Evolutionary conservation across 2,113 vertebrate genomes (phyloP).

Genomic region (Gyps fulvus): DNA sequence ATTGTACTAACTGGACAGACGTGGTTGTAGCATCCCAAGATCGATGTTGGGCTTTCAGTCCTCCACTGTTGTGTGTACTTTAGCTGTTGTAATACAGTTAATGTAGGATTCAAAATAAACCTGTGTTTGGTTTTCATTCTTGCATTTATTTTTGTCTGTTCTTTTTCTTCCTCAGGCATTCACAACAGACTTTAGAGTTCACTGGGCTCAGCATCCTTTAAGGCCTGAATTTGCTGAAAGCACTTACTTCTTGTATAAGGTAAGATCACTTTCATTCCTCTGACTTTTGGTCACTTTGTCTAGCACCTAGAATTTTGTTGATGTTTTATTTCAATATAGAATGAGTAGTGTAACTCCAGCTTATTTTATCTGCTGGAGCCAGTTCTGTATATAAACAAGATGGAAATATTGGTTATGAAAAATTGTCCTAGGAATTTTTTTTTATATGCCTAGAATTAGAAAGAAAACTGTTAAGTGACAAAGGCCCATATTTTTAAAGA

Average conservation of each 20-base stretch:
- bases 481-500: not conserved
- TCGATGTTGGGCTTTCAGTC: not conserved
- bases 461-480: not conserved
- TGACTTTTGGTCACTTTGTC: not conserved
- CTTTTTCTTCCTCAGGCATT: slow-evolving; percentile 82
- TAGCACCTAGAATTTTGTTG: not conserved
- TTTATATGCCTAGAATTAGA: not conserved
- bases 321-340: not conserved
- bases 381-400: not conserved
- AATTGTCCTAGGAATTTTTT: not conserved
- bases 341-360: not conserved
- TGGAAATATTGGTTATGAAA: not conserved
- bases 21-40: not conserved
- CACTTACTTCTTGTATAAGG: slow-evolving; percentile 98
- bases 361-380: not conserved
- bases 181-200: slow-evolving; percentile 97
- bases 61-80: not conserved
- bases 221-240: slow-evolving; percentile 98
- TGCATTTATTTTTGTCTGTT: not conserved
- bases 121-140: not conserved
- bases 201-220: slow-evolving; percentile 97
- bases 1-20: not conserved
- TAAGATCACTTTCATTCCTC: slow-evolving; percentile 53
- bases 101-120: not conserved
- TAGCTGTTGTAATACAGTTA: not conserved